Evolutionary conservation across 2,888 invertebrate genomes (phyloP).

Genomic region (Habrosyne pyritoides): DNA sequence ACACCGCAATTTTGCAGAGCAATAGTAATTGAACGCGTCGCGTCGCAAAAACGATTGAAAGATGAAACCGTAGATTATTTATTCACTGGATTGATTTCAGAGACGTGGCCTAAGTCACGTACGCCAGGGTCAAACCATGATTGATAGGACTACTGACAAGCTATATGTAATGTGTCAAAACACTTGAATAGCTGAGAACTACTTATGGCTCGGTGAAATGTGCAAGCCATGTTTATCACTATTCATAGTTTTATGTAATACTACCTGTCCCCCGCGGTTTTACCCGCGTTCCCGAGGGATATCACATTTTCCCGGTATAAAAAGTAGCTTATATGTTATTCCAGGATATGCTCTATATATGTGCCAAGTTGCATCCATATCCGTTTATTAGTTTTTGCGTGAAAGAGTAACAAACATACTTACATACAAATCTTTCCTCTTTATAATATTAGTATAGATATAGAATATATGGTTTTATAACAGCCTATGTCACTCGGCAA

Average conservation of each 20-base stretch:
- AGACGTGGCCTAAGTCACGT: conserved; percentile 41
- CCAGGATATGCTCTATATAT: too few relatives aligned
- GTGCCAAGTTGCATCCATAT: too few relatives aligned
- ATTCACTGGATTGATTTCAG: conserved; percentile 7
- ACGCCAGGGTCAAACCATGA: conserved; percentile 27
- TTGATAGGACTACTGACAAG: conserved; percentile 10
- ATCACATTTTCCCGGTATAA: too few relatives aligned
- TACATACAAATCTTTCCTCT: too few relatives aligned
- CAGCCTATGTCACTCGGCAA: too few relatives aligned
- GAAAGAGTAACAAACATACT: too few relatives aligned
- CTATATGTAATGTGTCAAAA: not conserved
- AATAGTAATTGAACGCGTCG: conserved; percentile 19
- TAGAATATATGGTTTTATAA: too few relatives aligned
- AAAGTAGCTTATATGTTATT: too few relatives aligned
- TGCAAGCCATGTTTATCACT: not conserved
- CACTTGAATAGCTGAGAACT: not conserved
- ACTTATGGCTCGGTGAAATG: not conserved
- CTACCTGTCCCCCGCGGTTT: too few relatives aligned
- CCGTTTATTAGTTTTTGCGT: too few relatives aligned
- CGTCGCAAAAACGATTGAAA: conserved; percentile 17
- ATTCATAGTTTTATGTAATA: not conserved
- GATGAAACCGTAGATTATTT: conserved; percentile 17
- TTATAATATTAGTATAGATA: too few relatives aligned
- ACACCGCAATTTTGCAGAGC: not conserved
- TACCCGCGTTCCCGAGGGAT: too few relatives aligned